phyloP scores from a whole-genome alignment of 2,797 vertebrate species.

The Spea hammondii region DNA sequence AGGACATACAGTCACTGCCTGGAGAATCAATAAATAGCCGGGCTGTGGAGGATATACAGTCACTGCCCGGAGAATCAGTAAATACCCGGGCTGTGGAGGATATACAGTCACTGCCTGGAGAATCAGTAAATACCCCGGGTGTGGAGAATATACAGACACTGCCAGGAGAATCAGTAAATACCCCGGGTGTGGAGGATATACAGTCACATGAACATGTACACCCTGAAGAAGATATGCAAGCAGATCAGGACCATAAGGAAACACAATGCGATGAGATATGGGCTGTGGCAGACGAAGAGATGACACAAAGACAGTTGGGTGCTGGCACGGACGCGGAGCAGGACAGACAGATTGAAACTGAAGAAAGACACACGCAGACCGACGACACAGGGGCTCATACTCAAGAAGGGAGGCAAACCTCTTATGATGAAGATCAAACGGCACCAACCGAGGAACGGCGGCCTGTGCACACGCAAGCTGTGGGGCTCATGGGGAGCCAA shows the following conservation, averaged over 20 bases:
- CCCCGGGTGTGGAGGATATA: not conserved
- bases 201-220: not conserved
- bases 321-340: not conserved
- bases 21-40: not conserved
- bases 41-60: too few species aligned
- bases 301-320: not conserved
- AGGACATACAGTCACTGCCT: not conserved
- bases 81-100: too few species aligned
- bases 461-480: not conserved
- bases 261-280: too few species aligned
- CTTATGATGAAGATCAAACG: constrained; percentile 18
- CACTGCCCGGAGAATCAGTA: too few species aligned
- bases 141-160: too few species aligned
- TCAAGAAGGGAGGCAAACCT: not conserved
- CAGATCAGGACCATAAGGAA: too few species aligned
- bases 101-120: too few species aligned
- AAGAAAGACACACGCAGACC: constrained; percentile 28
- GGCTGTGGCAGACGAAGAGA: not conserved
- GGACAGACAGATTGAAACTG: constrained; percentile 18
- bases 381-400: constrained; percentile 6
- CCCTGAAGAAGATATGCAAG: too few species aligned
- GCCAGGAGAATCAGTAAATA: too few species aligned
- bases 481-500: not conserved
- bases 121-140: too few species aligned
- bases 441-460: constrained; percentile 40